phyloP scores from a whole-genome alignment of 2,888 invertebrate species.

The Pachycephus smyrnensis region DNA sequence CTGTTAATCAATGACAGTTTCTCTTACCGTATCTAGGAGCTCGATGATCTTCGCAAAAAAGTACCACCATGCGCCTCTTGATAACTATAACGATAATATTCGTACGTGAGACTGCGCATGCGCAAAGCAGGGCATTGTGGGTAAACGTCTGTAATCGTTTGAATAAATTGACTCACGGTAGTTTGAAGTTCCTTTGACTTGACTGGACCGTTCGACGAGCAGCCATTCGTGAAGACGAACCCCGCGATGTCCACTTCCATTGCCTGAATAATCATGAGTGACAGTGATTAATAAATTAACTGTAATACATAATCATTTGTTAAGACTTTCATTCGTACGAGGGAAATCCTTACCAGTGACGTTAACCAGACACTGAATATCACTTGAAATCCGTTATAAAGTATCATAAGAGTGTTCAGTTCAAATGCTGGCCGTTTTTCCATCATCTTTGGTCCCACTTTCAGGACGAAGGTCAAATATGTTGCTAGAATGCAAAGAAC shows the following conservation, averaged over 20 bases:
- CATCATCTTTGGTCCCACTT: conserved; percentile 82
- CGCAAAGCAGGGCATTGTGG: neutral
- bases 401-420: conserved; percentile 78
- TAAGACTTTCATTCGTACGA: neutral
- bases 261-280: conserved; percentile 27
- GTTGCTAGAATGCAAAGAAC: conserved; percentile 74
- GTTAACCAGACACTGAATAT: conserved; percentile 83
- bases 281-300: neutral
- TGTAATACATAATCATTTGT: neutral
- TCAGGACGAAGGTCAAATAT: conserved; percentile 81
- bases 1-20: neutral
- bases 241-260: conserved; percentile 32
- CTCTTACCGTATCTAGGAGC: conserved; percentile 71
- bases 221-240: conserved; percentile 32
- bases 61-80: conserved; percentile 71
- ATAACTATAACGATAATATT: conserved; percentile 63
- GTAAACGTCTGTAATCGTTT: neutral
- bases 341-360: conserved; percentile 64
- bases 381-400: conserved; percentile 92
- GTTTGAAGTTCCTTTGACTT: neutral
- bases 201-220: conserved; percentile 12
- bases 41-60: conserved; percentile 73
- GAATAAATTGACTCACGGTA: neutral
- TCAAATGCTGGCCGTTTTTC: conserved; percentile 79
- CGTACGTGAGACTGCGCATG: neutral